Base-by-base conservation (phyloP, 2,888 invertebrate genomes). In the Chaetogeoica ovagalla region DNA sequence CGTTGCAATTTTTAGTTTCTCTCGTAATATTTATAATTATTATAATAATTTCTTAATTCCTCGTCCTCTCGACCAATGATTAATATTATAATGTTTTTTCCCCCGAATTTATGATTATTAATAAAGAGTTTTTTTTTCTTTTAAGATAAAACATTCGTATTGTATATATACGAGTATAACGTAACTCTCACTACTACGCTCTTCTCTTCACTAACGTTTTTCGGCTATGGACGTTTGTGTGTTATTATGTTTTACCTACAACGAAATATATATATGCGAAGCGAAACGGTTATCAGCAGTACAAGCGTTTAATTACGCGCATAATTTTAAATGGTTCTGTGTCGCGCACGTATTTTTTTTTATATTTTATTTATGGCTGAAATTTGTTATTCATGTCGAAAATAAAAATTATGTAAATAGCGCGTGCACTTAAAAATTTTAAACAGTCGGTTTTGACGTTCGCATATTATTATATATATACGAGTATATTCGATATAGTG, bases 251-350 rank as follows among this genome's bases (percentile, higher is more conserved):
- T 71, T 15, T n/a, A 8, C 15, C 39, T 39, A 15, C 52, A 17
- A 55, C 13, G 23, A 69, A 69, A n/a, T 17, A 69, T 17, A 55
- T 52, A 2, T 30, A 2, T 30, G 19, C 8, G 3, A 52, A 62
- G n/a, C 62, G 23, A 73, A 48, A 73, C 52, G 52, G 52, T 63
- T 48, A 48, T 11, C 48, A 37, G 30, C 52, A 30, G 63, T 30
- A 63, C 73, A 63, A 63, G 62, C n/a, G 21, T 37, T 9, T 55
- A 73, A 73, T 48, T 13, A 73, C 21, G 19, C 21, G 52, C 48
- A 21, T 2, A 8, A 37, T 63, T 15, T 73, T 62, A 52, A 73
- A 63, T 37, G 52, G 48, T 63, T 62, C 5, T 15, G 9, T 52
- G 63, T 30, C 19, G 73, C 19, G 73, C 13, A 30, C 21, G 52